These are phyloP conservation scores for Tenebrosternarchus preto DNA, from an alignment of 2,113 vertebrate genomes.

Conservation along the genomic window DNA sequence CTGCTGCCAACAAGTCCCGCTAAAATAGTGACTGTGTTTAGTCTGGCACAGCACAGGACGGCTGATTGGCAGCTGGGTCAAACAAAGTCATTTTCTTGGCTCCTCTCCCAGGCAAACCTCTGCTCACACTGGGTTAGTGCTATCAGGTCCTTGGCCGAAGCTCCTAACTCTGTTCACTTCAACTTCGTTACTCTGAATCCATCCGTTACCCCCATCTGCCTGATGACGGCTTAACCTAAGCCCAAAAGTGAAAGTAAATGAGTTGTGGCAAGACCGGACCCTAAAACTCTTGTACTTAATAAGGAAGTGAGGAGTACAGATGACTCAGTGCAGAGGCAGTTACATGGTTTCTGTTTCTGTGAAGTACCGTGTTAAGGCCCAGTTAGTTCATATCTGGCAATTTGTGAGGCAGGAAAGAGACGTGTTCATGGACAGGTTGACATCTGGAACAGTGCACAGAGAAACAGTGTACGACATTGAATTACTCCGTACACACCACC, in stretches of 20 bases:
- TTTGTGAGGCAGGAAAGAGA: conserved; percentile 16
- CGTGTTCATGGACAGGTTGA: conserved; percentile 16
- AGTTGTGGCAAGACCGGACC: not conserved
- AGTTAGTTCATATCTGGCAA: conserved; percentile 12
- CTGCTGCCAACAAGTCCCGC: conserved; percentile 86
- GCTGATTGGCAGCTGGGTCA: conserved; percentile 97
- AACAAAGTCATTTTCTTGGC: conserved; percentile 88
- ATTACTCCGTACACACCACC: not conserved
- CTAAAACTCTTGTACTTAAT: not conserved
- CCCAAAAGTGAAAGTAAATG: conserved; percentile 22
- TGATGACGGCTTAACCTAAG: conserved; percentile 24
- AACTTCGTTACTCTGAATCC: not conserved
- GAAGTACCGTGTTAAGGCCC: not conserved
- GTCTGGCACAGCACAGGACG: conserved; percentile 90
- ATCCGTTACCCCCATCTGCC: conserved; percentile 9
- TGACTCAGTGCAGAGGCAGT: not conserved
- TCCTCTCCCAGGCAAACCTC: conserved; percentile 82
- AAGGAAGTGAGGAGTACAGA: conserved; percentile 18
- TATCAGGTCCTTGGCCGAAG: conserved; percentile 45
- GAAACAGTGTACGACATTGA: not conserved
- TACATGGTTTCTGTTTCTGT: not conserved
- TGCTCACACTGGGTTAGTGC: conserved; percentile 73
- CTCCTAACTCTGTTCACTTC: conserved; percentile 13
- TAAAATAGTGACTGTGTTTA: conserved; percentile 89
- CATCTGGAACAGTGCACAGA: conserved; percentile 37